Percentiles rank a stretch among this genome's conserved stretches.
These are phyloP conservation scores for Galerucella pusilla DNA, from an alignment of 2,888 invertebrate genomes.

Conservation along the genomic window DNA sequence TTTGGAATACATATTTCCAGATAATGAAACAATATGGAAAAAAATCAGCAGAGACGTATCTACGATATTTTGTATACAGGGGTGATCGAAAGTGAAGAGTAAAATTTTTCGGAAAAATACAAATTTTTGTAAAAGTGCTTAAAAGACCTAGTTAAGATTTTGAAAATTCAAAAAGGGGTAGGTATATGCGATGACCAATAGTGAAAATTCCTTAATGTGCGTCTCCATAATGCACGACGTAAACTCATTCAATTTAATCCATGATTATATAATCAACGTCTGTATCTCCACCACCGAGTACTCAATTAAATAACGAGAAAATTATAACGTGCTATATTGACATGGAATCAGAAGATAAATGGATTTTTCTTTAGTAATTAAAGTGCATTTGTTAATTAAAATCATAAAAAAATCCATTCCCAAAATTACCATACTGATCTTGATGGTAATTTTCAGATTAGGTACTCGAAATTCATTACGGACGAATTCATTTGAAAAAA, in stretches of 20 bases:
- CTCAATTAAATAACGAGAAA: slow-evolving; percentile 19
- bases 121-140: too few relatives aligned
- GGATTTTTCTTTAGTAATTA: slow-evolving; percentile 42
- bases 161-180: too few relatives aligned
- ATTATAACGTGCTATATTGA: slow-evolving; percentile 33
- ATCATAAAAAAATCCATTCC: slow-evolving; percentile 58
- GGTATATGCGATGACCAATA: too few relatives aligned
- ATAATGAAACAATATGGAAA: too few relatives aligned
- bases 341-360: slow-evolving; percentile 30
- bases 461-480: slow-evolving; percentile 24
- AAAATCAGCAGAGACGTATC: too few relatives aligned
- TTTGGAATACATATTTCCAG: too few relatives aligned
- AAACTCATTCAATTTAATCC: not conserved
- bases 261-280: not conserved
- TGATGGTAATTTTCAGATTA: slow-evolving; percentile 59
- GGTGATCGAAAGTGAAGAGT: too few relatives aligned
- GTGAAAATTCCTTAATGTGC: too few relatives aligned
- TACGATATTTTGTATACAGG: too few relatives aligned
- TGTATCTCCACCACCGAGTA: not conserved
- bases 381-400: slow-evolving; percentile 55
- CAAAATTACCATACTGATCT: slow-evolving; percentile 54
- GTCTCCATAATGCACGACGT: too few relatives aligned
- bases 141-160: too few relatives aligned
- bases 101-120: too few relatives aligned
- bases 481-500: not conserved